phyloP scores from a whole-genome alignment of 2,888 invertebrate species.

The Xylota sylvarum region DNA sequence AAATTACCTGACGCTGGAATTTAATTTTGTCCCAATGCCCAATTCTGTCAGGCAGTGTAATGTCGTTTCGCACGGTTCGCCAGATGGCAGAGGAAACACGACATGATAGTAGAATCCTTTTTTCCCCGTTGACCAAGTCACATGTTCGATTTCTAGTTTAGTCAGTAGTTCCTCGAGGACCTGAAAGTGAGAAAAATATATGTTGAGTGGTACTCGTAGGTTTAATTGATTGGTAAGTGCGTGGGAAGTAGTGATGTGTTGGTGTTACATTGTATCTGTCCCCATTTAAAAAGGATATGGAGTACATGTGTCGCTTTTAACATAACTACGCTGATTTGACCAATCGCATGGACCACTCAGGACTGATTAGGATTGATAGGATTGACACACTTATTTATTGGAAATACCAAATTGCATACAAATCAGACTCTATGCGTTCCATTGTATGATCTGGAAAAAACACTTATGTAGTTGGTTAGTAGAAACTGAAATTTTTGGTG shows the following conservation, averaged over 20 bases:
- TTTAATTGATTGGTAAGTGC: not conserved
- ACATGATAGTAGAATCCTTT: conserved; percentile 89
- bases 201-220: not conserved
- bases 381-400: too few species aligned
- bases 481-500: too few species aligned
- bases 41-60: conserved; percentile 90
- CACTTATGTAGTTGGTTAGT: too few species aligned
- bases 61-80: conserved; percentile 90
- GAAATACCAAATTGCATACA: too few species aligned
- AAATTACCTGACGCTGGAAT: conserved; percentile 90
- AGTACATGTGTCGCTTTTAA: too few species aligned
- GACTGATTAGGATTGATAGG: too few species aligned
- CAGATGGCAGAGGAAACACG: conserved; percentile 89
- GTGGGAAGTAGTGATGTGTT: not conserved
- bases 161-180: conserved; percentile 89
- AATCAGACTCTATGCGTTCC: too few species aligned
- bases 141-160: conserved; percentile 89
- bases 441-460: too few species aligned
- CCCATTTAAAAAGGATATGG: too few species aligned
- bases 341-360: too few species aligned
- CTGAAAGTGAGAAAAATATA: conserved; percentile 82
- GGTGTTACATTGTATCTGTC: too few species aligned
- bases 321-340: too few species aligned
- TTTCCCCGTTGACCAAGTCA: conserved; percentile 89
- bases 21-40: conserved; percentile 89